These are phyloP conservation scores for Ochropleura plecta DNA, from an alignment of 2,888 invertebrate species.

Conservation along the genomic window DNA sequence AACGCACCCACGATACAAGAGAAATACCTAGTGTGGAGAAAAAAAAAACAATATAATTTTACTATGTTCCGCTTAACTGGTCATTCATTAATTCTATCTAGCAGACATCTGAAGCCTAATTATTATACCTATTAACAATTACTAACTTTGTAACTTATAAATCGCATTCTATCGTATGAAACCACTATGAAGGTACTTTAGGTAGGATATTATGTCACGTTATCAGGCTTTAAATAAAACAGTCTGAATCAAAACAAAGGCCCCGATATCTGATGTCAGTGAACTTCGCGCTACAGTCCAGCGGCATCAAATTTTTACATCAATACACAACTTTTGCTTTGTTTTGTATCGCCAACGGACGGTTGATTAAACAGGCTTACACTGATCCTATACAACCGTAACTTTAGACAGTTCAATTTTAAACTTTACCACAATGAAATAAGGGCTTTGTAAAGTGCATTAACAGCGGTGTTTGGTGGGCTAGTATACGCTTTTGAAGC, in stretches of 20 bases:
- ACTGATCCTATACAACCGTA: conserved; percentile 31
- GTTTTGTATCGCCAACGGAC: conserved; percentile 57
- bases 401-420: conserved; percentile 5
- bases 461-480: conserved; percentile 13
- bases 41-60: too few species aligned
- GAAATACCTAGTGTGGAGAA: too few species aligned
- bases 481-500: conserved; percentile 60
- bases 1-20: too few species aligned
- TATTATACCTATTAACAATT: background rate
- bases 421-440: conserved; percentile 28
- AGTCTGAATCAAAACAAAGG: conserved; percentile 10
- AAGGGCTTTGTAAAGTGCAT: conserved; percentile 8
- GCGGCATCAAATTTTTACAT: conserved; percentile 56
- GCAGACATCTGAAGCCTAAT: background rate
- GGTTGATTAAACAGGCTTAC: conserved; percentile 66
- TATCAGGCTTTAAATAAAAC: background rate
- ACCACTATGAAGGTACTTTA: background rate
- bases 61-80: background rate
- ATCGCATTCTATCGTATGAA: background rate
- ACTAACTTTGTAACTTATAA: background rate
- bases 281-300: conserved; percentile 35
- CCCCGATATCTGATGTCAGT: conserved; percentile 23
- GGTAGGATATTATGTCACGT: background rate
- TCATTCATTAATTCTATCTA: too few species aligned
- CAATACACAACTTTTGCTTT: conserved; percentile 60